Evolutionary conservation across 2,113 vertebrate species (phyloP), one percentile per base, ranked within the genome.

Genomic region (Mormyrus iriodes): DNA sequence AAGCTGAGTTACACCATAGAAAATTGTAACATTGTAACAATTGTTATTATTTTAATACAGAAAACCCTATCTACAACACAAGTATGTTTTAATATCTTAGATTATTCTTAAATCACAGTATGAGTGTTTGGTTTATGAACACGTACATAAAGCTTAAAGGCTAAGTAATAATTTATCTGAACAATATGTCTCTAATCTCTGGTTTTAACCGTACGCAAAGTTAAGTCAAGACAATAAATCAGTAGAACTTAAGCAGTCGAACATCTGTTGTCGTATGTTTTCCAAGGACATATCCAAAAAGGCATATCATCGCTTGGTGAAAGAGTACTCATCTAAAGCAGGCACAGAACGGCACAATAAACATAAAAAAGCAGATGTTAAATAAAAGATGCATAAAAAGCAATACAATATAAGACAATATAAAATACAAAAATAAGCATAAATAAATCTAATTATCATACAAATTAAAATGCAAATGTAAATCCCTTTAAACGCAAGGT

Each of bases 301-400:
- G 83, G 42, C 85, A 58, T 83, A 31, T 90, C 87, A 90, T 42
- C 83, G 65, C 83, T 73, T 82, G 89, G 88, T 90, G 84, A 86
- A 87, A 48, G 55, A 87, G 88, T 82, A 85, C 44, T 53, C 86
- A 89, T 89, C 65, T 87, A 88, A 49, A 79, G 61, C 83, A 24
- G 15, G n/a, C 42, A 2, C 21, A 9, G 44, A 84, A 65, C 49
- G 24, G 87, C 48, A 42, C 83, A 83, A 88, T 90, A 90, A 85
- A 88, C 90, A 61, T 76, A 85, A 85, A 88, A 90, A 39, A 79
- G 17, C 35, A 79, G 31, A 31, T 19, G 73, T 19, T 79, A 79
- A 39, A 35, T 7, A 42, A 42, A 15, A 79, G 35, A 79, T 39
- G 35, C 73, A 79, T 42, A 42, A 53, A 13, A 17, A 53, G 9